phyloP scores from a whole-genome alignment of 2,113 vertebrate species.

The Leuciscus idus region DNA sequence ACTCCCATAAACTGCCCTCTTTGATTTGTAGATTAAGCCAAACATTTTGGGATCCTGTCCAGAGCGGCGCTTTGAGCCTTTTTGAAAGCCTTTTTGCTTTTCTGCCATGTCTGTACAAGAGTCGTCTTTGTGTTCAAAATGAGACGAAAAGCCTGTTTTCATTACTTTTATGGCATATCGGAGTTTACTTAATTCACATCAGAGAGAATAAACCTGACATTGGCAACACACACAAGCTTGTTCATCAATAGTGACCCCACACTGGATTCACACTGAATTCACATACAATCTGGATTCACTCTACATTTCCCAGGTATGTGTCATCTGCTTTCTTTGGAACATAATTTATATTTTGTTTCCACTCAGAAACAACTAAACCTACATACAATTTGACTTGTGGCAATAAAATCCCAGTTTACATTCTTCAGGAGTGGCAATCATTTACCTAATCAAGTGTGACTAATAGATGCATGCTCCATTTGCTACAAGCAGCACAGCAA shows the following conservation, averaged over 20 bases:
- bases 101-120: constrained; percentile 68
- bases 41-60: constrained; percentile 63
- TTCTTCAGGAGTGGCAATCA: constrained; percentile 8
- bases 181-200: constrained; percentile 64
- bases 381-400: background rate
- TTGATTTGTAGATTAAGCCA: constrained; percentile 68
- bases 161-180: constrained; percentile 64
- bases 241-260: background rate
- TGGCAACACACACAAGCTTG: constrained; percentile 32
- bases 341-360: background rate
- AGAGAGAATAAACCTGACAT: constrained; percentile 60
- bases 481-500: constrained; percentile 12
- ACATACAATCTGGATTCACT: background rate
- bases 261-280: constrained; percentile 33
- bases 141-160: constrained; percentile 52
- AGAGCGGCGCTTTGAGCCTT: constrained; percentile 49
- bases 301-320: background rate
- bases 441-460: constrained; percentile 47
- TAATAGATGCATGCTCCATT: constrained; percentile 43
- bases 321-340: background rate
- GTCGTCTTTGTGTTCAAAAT: constrained; percentile 68
- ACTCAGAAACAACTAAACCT: background rate
- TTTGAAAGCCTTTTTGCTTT: constrained; percentile 59
- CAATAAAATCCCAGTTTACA: constrained; percentile 12
- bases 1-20: constrained; percentile 63